Evolutionary conservation across 2,888 invertebrate species (phyloP), one percentile per base, ranked within the genome.

Genomic region (Platycnemis pennipes): DNA sequence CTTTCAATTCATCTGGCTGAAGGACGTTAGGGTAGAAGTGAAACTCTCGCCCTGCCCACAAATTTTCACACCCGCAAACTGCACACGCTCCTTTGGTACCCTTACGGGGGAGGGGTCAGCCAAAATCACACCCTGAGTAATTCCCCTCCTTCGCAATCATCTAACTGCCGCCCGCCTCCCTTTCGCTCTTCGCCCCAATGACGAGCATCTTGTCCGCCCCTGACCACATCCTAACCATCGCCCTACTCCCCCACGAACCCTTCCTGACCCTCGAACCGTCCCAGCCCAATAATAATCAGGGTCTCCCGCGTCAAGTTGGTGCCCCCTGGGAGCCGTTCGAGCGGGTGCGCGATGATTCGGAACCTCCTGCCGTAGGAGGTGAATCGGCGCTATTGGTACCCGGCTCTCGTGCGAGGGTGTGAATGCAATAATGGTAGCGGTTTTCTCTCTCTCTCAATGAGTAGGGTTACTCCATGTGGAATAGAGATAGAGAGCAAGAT

Each of bases 21-120:
- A n/a, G n/a, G n/a, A n/a, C n/a, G n/a, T n/a, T n/a, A n/a, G n/a
- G n/a, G n/a, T n/a, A n/a, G n/a, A n/a, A n/a, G 31, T n/a, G 44
- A 37, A 86, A 86, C 42, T 42, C 86, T n/a, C 42, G 37, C 77
- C 77, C 5, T 13, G 31, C 31, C 77, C n/a, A 31, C 77, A 42
- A 86, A 86, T 86, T 44, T 86, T 22, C 86, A 42, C 86, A n/a
- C 42, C 86, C 86, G 42, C 86, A 86, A 42, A 86, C 86, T 42
- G 4, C 86, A 13, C 44, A 37, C 44, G 42, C 42, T 44, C 44
- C 16, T 44, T 19, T 44, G 44, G 42, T 13, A n/a, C 42, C 3
- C 16, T 22, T 86, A 16, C 42, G 42, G 86, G 37, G 19, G 19
- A 22, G 22, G 44, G 8, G 86, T 8, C 42, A 42, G 22, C 19